Conservation (phyloP, 2,888 invertebrate genomes). For the Lepidocyrtinus sp. region DNA sequence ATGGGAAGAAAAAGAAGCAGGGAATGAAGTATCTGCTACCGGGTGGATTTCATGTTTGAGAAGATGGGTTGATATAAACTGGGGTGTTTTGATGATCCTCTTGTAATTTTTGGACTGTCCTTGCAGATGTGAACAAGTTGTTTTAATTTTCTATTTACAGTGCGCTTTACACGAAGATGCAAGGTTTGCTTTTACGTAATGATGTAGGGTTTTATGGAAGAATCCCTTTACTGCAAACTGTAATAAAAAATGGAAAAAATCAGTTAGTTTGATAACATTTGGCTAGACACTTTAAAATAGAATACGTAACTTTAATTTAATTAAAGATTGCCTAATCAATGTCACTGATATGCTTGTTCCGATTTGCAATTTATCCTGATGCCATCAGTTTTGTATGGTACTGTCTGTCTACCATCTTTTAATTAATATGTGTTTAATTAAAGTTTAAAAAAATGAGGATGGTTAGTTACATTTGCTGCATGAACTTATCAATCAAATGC, state of each 20-base stretch:
- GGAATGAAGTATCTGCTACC: not conserved
- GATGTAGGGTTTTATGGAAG: too few species aligned
- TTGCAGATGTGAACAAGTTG: not conserved
- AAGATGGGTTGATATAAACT: too few species aligned
- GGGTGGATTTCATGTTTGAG: not conserved
- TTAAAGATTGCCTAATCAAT: not conserved
- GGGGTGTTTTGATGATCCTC: not conserved
- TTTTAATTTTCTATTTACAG: not conserved
- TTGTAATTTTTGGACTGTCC: not conserved
- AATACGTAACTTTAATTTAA: not conserved
- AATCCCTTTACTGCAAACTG: constrained; percentile 47
- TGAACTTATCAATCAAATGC: not conserved
- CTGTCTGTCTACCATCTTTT: not conserved
- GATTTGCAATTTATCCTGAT: not conserved
- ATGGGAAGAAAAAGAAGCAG: not conserved
- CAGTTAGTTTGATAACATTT: not conserved
- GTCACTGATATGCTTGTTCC: not conserved
- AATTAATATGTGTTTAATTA: too few species aligned
- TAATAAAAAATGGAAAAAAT: constrained; percentile 23
- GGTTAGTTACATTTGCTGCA: constrained; percentile 7
- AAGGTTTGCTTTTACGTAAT: not conserved
- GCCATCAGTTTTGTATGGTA: not conserved
- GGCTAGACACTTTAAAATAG: not conserved
- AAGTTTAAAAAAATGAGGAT: not conserved
- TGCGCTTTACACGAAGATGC: not conserved